Evolutionary conservation across 2,888 invertebrate species (phyloP).

Genomic region (Psylliodes chrysocephalus): DNA sequence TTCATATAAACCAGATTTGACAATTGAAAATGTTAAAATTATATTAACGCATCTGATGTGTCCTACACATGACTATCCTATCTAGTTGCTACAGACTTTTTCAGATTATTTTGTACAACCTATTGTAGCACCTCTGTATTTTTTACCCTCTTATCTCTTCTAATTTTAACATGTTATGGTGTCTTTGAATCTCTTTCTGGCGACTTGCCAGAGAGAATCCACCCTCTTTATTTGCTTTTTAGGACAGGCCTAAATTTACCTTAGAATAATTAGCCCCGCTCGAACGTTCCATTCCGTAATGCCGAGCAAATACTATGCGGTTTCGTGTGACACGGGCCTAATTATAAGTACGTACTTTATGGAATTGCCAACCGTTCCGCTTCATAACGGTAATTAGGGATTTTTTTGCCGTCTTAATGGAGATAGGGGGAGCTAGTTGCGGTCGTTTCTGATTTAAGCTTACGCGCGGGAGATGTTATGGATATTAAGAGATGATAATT

Average conservation of each 20-base stretch:
- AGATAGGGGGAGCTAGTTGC: neutral
- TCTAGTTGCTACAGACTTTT: too few species aligned
- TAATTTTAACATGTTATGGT: too few species aligned
- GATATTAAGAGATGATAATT: neutral
- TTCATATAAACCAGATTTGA: too few species aligned
- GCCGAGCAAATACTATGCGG: constrained; percentile 27
- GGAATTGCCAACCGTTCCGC: constrained; percentile 22
- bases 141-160: too few species aligned
- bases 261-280: constrained; percentile 27
- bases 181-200: too few species aligned
- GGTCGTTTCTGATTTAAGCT: constrained; percentile 17
- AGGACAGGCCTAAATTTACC: constrained; percentile 16
- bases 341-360: constrained; percentile 31
- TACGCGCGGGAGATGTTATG: neutral
- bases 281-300: constrained; percentile 22
- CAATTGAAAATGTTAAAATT: too few species aligned
- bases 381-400: constrained; percentile 29
- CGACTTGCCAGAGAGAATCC: too few species aligned
- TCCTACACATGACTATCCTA: too few species aligned
- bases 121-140: too few species aligned
- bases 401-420: constrained; percentile 19
- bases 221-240: too few species aligned
- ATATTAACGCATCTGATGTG: too few species aligned
- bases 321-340: constrained; percentile 31
- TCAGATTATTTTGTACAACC: too few species aligned